Evolutionary conservation across 2,113 vertebrate genomes (phyloP).

Genomic region (Tenrec ecaudatus): DNA sequence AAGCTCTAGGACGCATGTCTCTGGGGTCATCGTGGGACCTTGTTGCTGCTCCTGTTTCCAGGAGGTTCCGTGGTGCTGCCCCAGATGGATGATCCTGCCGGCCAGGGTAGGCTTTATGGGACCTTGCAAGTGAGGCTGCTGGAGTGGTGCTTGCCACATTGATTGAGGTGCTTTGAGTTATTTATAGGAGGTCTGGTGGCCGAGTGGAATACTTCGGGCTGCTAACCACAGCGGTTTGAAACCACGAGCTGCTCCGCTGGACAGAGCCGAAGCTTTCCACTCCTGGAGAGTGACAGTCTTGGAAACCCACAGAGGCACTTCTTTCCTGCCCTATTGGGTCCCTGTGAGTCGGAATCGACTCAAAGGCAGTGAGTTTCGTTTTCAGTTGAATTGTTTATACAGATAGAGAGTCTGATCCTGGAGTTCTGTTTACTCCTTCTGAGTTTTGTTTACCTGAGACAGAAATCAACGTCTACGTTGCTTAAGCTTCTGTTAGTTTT

Average conservation of each 20-base stretch:
- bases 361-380: too few relatives aligned
- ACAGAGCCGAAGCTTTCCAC: too few relatives aligned
- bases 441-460: background rate
- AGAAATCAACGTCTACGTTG: background rate
- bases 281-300: too few relatives aligned
- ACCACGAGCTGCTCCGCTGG: too few relatives aligned
- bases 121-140: background rate
- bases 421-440: background rate
- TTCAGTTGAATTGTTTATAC: background rate
- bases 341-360: too few relatives aligned
- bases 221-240: too few relatives aligned
- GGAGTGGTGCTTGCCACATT: fast-evolving
- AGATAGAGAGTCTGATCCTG: background rate
- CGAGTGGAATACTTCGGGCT: too few relatives aligned
- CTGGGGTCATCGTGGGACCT: background rate
- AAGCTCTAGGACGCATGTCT: background rate
- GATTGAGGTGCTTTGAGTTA: background rate
- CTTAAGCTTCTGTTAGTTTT: background rate
- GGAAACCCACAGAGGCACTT: too few relatives aligned
- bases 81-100: background rate
- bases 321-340: too few relatives aligned
- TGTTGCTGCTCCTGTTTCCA: background rate
- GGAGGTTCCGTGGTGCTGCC: background rate
- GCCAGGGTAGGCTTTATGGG: background rate
- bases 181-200: background rate